Evolutionary conservation across 2,113 vertebrate genomes (phyloP).

Genomic region (Capreolus pygargus): DNA sequence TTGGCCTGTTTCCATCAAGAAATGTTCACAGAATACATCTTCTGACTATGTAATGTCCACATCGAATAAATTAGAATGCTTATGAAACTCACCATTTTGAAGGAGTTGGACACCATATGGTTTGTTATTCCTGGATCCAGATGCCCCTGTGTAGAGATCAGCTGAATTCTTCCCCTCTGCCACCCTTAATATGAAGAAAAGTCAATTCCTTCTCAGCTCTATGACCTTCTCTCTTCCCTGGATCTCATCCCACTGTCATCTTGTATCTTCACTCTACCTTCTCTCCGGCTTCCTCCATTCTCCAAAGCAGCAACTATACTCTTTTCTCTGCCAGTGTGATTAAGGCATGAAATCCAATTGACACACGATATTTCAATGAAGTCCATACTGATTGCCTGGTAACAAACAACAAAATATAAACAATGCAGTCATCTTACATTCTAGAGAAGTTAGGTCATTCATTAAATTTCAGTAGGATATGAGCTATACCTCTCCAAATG

Average conservation of each 20-base stretch:
- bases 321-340: neutral
- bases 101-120: neutral
- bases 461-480: neutral
- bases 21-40: neutral
- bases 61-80: neutral
- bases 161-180: neutral
- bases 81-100: constrained; percentile 12
- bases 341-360: neutral
- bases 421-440: neutral
- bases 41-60: neutral
- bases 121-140: neutral
- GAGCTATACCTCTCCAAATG: neutral
- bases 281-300: neutral
- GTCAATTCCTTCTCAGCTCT: neutral
- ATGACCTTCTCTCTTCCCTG: neutral
- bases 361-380: neutral
- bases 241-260: neutral
- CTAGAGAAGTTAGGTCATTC: constrained; percentile 19
- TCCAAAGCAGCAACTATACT: neutral
- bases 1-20: neutral
- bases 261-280: neutral
- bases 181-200: neutral
- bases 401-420: constrained; percentile 50
- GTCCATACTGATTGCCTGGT: constrained; percentile 16
- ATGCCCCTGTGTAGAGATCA: neutral